phyloP scores from a whole-genome alignment of 2,797 vertebrate genomes.

The Microtus obscurus region DNA sequence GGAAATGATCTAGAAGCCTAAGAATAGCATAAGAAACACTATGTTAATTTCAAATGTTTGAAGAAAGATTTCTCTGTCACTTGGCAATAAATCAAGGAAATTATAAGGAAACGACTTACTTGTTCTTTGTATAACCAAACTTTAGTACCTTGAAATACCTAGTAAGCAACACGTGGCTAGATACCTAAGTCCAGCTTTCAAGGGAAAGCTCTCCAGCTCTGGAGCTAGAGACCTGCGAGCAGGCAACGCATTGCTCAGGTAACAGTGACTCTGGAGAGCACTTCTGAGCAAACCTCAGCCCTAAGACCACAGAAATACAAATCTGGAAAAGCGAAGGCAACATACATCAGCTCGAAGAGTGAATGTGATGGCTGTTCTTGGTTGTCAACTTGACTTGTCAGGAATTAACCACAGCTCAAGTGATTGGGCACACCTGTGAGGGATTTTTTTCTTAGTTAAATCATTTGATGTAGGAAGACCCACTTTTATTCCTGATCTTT shows the following conservation, averaged over 20 bases:
- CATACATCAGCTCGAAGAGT: accelerated
- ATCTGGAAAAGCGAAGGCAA: background rate
- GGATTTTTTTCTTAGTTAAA: background rate
- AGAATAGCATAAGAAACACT: too few species aligned
- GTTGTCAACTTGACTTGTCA: background rate
- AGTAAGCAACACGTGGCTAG: accelerated
- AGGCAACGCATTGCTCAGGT: too few species aligned
- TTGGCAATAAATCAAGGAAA: too few species aligned
- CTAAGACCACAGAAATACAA: too few species aligned
- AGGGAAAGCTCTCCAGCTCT: background rate
- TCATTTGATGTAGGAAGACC: background rate
- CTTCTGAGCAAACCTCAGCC: accelerated
- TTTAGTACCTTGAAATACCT: background rate
- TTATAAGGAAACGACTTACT: too few species aligned
- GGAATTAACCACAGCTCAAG: background rate
- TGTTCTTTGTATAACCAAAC: too few species aligned
- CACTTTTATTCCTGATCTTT: background rate
- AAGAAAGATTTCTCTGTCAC: too few species aligned
- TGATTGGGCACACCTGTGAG: background rate
- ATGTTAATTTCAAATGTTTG: too few species aligned
- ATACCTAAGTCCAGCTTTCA: background rate
- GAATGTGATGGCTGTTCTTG: background rate
- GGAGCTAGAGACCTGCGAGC: too few species aligned
- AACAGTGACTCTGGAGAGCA: background rate
- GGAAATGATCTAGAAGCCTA: too few species aligned